phyloP scores from a whole-genome alignment of 1,140 invertebrate species.

The Plodia interpunctella region DNA sequence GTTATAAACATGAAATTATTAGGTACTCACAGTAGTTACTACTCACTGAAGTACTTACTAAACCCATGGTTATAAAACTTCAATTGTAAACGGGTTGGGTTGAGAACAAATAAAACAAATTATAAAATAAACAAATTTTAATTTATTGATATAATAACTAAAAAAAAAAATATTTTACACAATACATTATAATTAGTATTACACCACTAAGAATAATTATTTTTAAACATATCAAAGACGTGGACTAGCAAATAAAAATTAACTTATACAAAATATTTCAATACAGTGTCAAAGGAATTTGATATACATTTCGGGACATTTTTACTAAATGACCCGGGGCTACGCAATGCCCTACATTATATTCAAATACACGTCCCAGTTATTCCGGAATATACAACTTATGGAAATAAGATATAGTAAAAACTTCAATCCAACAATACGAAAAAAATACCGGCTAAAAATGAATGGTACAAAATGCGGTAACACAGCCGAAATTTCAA shows the following conservation, averaged over 20 bases:
- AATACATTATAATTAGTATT: slow-evolving; percentile 75
- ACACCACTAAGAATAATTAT: slow-evolving; percentile 72
- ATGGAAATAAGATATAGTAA: not conserved
- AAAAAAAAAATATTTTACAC: slow-evolving; percentile 75
- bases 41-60: no score
- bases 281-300: slow-evolving; percentile 37
- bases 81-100: not conserved
- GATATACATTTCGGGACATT: slow-evolving; percentile 22
- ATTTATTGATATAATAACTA: slow-evolving; percentile 75
- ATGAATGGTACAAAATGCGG: no score
- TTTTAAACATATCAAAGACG: slow-evolving; percentile 70
- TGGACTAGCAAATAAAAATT: slow-evolving; percentile 73
- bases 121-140: slow-evolving; percentile 74
- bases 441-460: no score
- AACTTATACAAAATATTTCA: slow-evolving; percentile 58
- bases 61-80: no score
- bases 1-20: no score
- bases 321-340: slow-evolving; percentile 6
- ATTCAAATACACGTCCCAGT: not conserved
- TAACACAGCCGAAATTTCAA: no score
- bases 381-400: not conserved
- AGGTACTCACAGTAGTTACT: no score
- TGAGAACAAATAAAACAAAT: slow-evolving; percentile 31
- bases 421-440: not conserved
- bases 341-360: not conserved